These are phyloP conservation scores for Lontra canadensis DNA, from an alignment of 2,113 vertebrate genomes.

Conservation along the genomic window DNA sequence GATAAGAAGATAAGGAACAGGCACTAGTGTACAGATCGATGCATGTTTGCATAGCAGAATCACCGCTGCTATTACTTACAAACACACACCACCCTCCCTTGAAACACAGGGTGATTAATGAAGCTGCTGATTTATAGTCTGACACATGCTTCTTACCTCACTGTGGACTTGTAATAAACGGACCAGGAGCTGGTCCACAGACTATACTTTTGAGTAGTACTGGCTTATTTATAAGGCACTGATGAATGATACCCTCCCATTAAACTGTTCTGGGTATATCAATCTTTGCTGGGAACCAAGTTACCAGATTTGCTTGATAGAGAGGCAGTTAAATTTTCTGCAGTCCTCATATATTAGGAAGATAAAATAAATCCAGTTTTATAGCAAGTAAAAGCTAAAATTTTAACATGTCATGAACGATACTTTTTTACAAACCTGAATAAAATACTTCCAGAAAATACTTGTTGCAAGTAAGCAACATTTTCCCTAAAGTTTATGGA, in stretches of 20 bases:
- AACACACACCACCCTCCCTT: neutral
- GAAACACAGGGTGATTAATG: neutral
- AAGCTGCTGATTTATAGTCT: neutral
- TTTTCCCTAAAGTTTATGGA: neutral
- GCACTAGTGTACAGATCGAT: neutral
- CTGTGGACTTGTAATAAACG: neutral
- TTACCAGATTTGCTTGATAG: neutral
- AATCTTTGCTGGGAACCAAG: neutral
- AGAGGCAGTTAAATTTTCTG: neutral
- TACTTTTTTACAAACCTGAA: neutral
- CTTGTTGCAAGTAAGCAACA: neutral
- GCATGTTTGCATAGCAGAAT: neutral
- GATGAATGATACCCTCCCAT: neutral
- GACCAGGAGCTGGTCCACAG: neutral
- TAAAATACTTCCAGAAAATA: conserved; percentile 13
- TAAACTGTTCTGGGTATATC: neutral
- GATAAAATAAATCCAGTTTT: neutral
- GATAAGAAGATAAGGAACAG: neutral
- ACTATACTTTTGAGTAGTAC: neutral
- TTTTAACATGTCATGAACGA: neutral
- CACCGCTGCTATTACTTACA: neutral
- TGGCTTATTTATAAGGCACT: neutral
- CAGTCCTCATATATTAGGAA: neutral
- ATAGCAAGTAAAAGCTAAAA: neutral
- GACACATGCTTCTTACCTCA: neutral